Evolutionary conservation across 2,888 invertebrate species (phyloP), one percentile per base, ranked within the genome.

Genomic region (Prosopocoilus inquinatus): DNA sequence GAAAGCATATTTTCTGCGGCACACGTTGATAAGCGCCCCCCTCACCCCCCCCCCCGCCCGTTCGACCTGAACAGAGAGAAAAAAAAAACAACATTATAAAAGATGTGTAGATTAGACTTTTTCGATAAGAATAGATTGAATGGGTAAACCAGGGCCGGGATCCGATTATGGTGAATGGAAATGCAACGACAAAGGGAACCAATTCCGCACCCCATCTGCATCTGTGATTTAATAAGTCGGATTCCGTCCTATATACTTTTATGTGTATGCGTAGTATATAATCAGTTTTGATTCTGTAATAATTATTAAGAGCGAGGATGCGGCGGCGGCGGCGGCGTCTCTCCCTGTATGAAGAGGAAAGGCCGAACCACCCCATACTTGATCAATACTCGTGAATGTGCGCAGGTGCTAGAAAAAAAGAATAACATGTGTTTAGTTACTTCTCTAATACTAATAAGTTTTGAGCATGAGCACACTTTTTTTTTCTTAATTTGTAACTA

Each of bases 121-220:
- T 52, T 33, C 49, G 59, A 59, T 59, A 59, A 59, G 59, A 67
- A 65, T 66, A 60, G 67, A 67, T 68, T 68, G 68, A 67, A 68
- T 68, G 62, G 66, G 51, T 57, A 58, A 60, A 63, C 55, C 60
- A 53, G 66, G 61, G 57, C 59, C 57, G 56, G 54, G 63, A 69
- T 69, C 67, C 68, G 70, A 70, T 71, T 70, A 70, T 66, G 60
- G 58, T 62, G 61, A 61, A 67, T 63, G 65, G 69, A 66, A 67
- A 59, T 66, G 59, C 64, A 67, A 62, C 66, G 66, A 70, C 69
- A 70, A 70, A 69, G 65, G 65, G 64, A 67, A 64, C 62, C 63
- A 67, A 67, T 65, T 62, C 61, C 64, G 44, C 61, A 63, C 69
- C 69, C 69, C 67, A 66, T 70, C 67, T 67, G 67, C 69, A 71